These are phyloP conservation scores for Protomyctophum bolini DNA, from an alignment of 2,113 vertebrate species.

Conservation along the genomic window DNA sequence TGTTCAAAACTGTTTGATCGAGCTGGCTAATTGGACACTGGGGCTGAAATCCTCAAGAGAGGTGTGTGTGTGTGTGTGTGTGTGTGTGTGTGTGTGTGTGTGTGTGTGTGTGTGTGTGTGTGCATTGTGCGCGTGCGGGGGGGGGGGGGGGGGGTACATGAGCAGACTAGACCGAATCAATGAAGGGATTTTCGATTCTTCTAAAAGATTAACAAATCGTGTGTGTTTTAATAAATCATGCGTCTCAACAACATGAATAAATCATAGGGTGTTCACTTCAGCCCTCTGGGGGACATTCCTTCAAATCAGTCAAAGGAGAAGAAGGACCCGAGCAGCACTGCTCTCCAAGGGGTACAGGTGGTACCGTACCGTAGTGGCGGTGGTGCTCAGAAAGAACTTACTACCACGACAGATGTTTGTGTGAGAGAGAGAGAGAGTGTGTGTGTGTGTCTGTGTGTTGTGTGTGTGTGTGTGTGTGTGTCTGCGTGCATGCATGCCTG, in stretches of 20 bases:
- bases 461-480: constrained; percentile 3
- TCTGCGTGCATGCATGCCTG: constrained; percentile 23
- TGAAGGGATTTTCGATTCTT: constrained; percentile 39
- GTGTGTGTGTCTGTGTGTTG: neutral
- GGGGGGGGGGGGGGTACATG: constrained; percentile 15
- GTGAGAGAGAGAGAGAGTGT: neutral
- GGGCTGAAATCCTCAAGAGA: constrained; percentile 32
- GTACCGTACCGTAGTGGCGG: too few species aligned
- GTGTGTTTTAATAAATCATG: constrained; percentile 52
- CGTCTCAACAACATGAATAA: constrained; percentile 62
- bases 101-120: too few species aligned
- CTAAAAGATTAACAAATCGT: constrained; percentile 47
- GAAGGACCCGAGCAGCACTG: constrained; percentile 7
- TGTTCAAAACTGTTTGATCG: constrained; percentile 35
- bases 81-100: too few species aligned
- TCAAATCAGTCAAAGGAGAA: constrained; percentile 35
- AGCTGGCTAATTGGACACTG: constrained; percentile 39
- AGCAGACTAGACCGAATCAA: constrained; percentile 38
- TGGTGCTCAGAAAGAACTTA: neutral
- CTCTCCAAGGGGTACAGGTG: constrained; percentile 20
- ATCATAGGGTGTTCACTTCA: constrained; percentile 29
- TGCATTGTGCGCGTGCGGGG: too few species aligned
- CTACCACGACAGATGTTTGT: neutral
- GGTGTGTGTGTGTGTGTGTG: too few species aligned
- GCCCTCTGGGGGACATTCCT: constrained; percentile 17